Base-by-base conservation (phyloP, 2,113 vertebrate genomes). In the Syrmaticus mikado region DNA sequence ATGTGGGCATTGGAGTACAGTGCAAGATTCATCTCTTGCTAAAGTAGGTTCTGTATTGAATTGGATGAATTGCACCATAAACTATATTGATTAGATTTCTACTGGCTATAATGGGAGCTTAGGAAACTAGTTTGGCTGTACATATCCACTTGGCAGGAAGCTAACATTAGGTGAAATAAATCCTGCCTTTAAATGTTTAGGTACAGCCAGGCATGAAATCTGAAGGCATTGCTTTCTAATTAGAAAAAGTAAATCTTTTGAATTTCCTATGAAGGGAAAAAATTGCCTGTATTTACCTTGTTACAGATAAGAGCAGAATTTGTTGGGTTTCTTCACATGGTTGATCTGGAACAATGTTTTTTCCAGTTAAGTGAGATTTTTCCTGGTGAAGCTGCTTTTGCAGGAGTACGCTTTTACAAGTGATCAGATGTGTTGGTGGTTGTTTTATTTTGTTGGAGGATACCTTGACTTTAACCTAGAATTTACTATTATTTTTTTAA, bases 51-150 rank as follows among this genome's bases (percentile, higher is more conserved):
- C 45, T 83, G 0, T 1, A 0, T 41, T 93, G 65, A 67, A 57
- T 50, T 24, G 32, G 60, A 90, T 92, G 73, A 83, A 83, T 71
- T 62, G 91, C 76, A 62, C 61, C 73, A 71, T 89, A 81, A 50
- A 71, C 57, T 74, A 5, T 71, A 90, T 90, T 78, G 86, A 78
- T 90, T 92, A 74, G 55, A 11, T 78, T 89, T 86, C 55, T 74
- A 5, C 68, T 83, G 80, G 7, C 60, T 92, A 0, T 81, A 64
- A 58, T 60, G 60, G 89, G 55, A 90, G 43, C 24, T 77, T 58
- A 48, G n/a, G 76, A 76, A 82, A 65, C 76, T 36, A 43, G 18
- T 88, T 77, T 66, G 79, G n/a, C 40, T 77, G 10, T 73, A 27
- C 0, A 0, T 58, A 73, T 14, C 25, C 57, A 13, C 72, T 70